Evolutionary conservation across 2,113 vertebrate species (phyloP), one percentile per base, ranked within the genome.

Genomic region (Larimichthys polyactis): DNA sequence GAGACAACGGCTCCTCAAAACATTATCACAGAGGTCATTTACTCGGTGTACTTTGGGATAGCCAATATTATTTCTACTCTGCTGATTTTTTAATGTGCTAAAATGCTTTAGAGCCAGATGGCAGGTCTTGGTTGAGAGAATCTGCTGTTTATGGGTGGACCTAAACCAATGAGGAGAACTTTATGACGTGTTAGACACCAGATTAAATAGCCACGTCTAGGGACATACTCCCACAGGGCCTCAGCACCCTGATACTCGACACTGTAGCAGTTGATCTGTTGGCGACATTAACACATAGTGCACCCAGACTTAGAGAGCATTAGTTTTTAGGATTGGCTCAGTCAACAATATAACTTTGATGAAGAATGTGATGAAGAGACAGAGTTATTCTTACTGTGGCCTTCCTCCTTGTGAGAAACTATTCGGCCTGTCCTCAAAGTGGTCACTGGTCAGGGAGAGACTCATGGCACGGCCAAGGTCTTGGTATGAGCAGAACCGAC

Each of bases 401-500:
- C 83, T 75, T 89, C 80, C 65, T 83, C 58, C 55, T 83, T 86
- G 82, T 89, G 91, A 91, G 91, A 93, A 92, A 92, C 68, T 81
- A 67, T 91, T 83, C 62, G 1, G 71, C 65, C 86, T 19, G 74
- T 88, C 89, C 90, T 90, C 79, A 86, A 70, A 81, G 89, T 69
- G 91, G 92, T 93, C 91, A 85, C 85, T 83, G 90, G 92, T 90
- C 88, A 75, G 83, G 85, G 75, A 87, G 71, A 88, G 86, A 82
- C 84, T 71, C 36, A 66, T 44, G 76, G 85, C 74, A 51, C 14
- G 78, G 77, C 82, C 83, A 79, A 78, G 73, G 89, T 85, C 84
- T 85, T 24, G 87, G 90, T 83, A 89, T 89, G 90, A 91, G 87
- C 87, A 32, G 75, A 75, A 72, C 84, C 82, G 54, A 87, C 87